Percentiles rank a stretch among this genome's conserved stretches.
phyloP scores from a whole-genome alignment of 2,888 invertebrate species.

The Spodoptera littoralis region DNA sequence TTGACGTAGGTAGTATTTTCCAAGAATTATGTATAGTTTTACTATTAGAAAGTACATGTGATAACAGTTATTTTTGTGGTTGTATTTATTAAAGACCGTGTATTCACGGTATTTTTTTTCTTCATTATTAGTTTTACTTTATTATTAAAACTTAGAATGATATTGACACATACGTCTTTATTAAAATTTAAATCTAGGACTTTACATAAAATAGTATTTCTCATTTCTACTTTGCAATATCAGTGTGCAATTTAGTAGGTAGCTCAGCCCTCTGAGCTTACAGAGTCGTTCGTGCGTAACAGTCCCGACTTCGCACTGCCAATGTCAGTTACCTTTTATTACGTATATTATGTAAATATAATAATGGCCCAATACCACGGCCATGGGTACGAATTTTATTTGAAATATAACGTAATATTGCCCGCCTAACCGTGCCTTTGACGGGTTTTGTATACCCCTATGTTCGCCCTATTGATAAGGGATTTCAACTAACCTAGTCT shows the following conservation, averaged over 20 bases:
- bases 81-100: too few species aligned
- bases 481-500: conserved; percentile 30
- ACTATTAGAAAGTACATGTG: too few species aligned
- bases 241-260: conserved; percentile 51
- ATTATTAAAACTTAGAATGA: too few species aligned
- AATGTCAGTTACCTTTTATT: conserved; percentile 67
- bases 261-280: conserved; percentile 33
- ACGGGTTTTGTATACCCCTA: conserved; percentile 40
- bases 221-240: conserved; percentile 33
- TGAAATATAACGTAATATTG: conserved; percentile 58
- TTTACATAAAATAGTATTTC: not conserved
- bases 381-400: conserved; percentile 61
- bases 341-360: conserved; percentile 66
- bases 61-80: too few species aligned
- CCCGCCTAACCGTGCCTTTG: conserved; percentile 50
- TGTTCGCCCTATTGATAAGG: conserved; percentile 44
- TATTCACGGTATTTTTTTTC: too few species aligned
- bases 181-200: not conserved
- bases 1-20: too few species aligned
- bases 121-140: too few species aligned
- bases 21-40: too few species aligned
- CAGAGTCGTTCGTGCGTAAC: conserved; percentile 61
- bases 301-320: conserved; percentile 51
- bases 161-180: too few species aligned
- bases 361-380: conserved; percentile 59